These are phyloP conservation scores for Xerus inauris DNA, from an alignment of 2,113 vertebrate species.

Conservation along the genomic window DNA sequence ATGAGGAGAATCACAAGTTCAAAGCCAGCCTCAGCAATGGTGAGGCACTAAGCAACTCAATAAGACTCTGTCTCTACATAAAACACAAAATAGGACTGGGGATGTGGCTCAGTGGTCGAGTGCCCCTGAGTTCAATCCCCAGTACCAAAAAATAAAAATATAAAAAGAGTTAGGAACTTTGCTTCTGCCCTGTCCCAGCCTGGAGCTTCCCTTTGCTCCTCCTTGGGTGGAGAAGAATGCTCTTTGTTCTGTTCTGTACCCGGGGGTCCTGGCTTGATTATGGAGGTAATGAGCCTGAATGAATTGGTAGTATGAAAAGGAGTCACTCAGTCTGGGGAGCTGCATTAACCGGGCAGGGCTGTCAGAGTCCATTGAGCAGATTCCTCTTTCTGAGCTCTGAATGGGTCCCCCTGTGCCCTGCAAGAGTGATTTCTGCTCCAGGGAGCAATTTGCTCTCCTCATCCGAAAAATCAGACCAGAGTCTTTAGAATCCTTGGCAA, in stretches of 20 bases:
- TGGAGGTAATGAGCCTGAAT: conserved; percentile 2
- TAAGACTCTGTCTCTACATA: too few relatives aligned
- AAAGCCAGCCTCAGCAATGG: too few relatives aligned
- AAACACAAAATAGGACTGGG: too few relatives aligned
- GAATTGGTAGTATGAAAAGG: not conserved
- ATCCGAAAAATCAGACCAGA: not conserved
- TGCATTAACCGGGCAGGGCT: not conserved
- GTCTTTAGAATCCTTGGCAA: not conserved
- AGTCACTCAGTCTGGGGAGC: not conserved
- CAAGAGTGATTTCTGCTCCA: conserved; percentile 31
- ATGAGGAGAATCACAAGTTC: too few relatives aligned
- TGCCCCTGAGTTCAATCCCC: too few relatives aligned
- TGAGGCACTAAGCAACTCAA: too few relatives aligned
- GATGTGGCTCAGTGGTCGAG: too few relatives aligned
- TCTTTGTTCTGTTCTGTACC: not conserved
- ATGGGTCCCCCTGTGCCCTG: not conserved
- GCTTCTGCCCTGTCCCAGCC: not conserved
- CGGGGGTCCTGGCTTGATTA: not conserved
- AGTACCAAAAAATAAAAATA: too few relatives aligned
- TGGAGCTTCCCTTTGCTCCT: not conserved
- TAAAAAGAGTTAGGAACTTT: not conserved
- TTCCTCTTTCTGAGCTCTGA: not conserved
- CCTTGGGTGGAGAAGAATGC: not conserved
- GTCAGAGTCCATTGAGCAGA: not conserved
- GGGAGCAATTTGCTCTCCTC: conserved; percentile 13